These are phyloP conservation scores for Diorhabda elongata DNA, from an alignment of 1,140 invertebrate genomes.

Conservation along the genomic window DNA sequence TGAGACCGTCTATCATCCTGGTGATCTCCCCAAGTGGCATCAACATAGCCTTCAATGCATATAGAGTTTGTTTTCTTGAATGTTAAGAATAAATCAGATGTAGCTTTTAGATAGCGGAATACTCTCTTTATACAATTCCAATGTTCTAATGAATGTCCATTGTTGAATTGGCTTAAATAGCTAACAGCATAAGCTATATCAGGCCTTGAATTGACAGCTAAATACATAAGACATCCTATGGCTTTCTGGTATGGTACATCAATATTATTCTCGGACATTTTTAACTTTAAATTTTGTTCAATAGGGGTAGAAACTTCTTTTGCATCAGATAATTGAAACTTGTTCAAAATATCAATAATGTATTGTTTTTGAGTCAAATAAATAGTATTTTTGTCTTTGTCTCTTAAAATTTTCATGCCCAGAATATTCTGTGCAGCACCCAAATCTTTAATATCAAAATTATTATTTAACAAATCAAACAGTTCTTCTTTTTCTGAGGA, in stretches of 20 bases:
- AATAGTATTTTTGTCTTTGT: neutral
- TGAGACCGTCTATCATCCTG: slow-evolving; percentile 35
- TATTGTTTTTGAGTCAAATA: slow-evolving; percentile 16
- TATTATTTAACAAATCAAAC: slow-evolving; percentile 21
- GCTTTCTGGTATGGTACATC: slow-evolving; percentile 6
- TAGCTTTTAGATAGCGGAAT: slow-evolving; percentile 25
- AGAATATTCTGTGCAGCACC: slow-evolving; percentile 20
- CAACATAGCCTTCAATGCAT: neutral
- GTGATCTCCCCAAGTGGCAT: neutral
- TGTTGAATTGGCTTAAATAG: slow-evolving; percentile 28
- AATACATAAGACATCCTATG: slow-evolving; percentile 11
- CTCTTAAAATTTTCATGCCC: slow-evolving; percentile 25
- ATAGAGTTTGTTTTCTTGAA: slow-evolving; percentile 16
- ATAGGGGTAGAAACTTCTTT: slow-evolving; percentile 8
- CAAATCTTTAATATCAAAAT: slow-evolving; percentile 35
- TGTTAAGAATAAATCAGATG: slow-evolving; percentile 20
- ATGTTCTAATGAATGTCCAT: slow-evolving; percentile 23
- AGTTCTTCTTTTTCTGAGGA: slow-evolving; percentile 22
- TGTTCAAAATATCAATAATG: slow-evolving; percentile 12
- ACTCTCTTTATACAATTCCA: slow-evolving; percentile 22
- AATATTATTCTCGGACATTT: neutral
- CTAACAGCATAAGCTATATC: slow-evolving; percentile 25
- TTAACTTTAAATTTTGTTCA: slow-evolving; percentile 3
- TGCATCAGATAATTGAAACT: slow-evolving; percentile 4
- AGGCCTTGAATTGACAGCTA: slow-evolving; percentile 9